phyloP scores from a whole-genome alignment of 2,113 vertebrate species.

The Ophthalmolycus amberensis region DNA sequence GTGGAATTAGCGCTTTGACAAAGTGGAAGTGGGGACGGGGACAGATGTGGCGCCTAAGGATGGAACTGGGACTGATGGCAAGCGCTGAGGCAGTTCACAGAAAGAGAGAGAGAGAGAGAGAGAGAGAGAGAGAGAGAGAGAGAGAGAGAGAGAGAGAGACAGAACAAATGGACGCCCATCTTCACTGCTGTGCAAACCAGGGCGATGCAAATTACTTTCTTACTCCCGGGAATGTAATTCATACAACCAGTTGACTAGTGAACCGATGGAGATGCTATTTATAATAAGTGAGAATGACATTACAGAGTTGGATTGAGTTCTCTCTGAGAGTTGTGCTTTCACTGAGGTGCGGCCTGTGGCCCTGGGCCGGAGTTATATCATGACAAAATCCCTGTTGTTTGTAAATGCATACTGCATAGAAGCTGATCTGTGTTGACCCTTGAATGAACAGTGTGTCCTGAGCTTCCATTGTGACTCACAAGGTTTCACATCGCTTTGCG shows the following conservation, averaged over 20 bases:
- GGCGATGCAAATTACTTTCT: conserved; percentile 56
- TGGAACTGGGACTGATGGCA: conserved; percentile 43
- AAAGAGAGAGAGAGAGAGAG: background rate
- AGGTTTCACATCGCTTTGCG: conserved; percentile 23
- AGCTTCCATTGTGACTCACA: conserved; percentile 24
- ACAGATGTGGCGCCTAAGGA: conserved; percentile 49
- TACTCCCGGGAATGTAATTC: conserved; percentile 51
- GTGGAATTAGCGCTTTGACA: conserved; percentile 45
- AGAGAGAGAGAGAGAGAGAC: background rate
- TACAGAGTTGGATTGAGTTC: conserved; percentile 14
- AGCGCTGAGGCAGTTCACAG: conserved; percentile 11
- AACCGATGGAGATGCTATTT: conserved; percentile 45
- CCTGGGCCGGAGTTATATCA: background rate
- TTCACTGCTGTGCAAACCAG: conserved; percentile 55
- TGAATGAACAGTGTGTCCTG: conserved; percentile 36
- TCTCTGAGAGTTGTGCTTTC: background rate
- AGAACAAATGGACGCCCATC: conserved; percentile 24
- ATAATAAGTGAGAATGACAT: conserved; percentile 45
- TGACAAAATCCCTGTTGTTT: conserved; percentile 12
- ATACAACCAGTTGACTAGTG: conserved; percentile 57
- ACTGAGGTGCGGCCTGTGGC: background rate
- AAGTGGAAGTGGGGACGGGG: conserved; percentile 32
- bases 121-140: background rate
- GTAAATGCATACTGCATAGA: conserved; percentile 4
- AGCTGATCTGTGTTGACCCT: conserved; percentile 8